Conservation (phyloP, 2,113 vertebrate genomes). For the Phaethon lepturus region DNA sequence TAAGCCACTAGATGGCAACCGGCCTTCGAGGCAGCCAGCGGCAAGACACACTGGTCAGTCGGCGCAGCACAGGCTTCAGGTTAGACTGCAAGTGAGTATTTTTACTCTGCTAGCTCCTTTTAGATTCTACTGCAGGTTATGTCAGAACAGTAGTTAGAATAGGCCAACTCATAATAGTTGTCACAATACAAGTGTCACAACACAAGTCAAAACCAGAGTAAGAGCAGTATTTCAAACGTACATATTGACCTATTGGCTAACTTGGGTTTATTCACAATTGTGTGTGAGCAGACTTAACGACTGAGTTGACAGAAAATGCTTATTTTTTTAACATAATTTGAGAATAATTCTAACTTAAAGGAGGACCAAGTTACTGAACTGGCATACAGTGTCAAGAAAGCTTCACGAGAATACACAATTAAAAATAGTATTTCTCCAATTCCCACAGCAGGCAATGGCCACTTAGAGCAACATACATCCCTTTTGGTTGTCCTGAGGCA, state of each 20-base stretch:
- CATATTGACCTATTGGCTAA: neutral
- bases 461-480: neutral
- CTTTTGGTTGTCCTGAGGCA: neutral
- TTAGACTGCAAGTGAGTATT: neutral
- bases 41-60: neutral
- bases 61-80: neutral
- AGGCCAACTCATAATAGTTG: fast-evolving
- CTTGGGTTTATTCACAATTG: neutral
- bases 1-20: constrained; percentile 60
- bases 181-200: neutral
- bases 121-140: neutral
- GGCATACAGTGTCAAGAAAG: neutral
- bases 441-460: neutral
- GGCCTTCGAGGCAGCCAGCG: neutral
- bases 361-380: neutral
- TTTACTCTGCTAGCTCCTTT: neutral
- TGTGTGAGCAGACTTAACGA: neutral
- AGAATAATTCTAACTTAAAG: neutral
- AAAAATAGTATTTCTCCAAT: neutral
- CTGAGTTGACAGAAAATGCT: neutral
- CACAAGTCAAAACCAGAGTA: neutral
- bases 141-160: no score
- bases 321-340: neutral
- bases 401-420: neutral
- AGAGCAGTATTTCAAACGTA: neutral